Evolutionary conservation across 1,140 invertebrate species (phyloP).

Genomic region (Drosophila novamexicana): DNA sequence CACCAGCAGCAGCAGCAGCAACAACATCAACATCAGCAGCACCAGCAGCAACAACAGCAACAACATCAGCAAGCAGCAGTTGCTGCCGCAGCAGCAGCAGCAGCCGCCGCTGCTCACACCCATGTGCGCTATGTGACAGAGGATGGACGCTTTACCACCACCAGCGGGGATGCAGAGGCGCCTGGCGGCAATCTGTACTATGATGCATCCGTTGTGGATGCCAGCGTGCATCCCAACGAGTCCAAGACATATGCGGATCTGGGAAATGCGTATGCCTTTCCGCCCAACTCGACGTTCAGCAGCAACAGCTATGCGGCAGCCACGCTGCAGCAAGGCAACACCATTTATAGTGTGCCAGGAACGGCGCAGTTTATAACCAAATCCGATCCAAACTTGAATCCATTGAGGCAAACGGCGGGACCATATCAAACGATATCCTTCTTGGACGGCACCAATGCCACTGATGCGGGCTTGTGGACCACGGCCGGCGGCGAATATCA

Average conservation of each 20-base stretch:
- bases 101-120: constrained; percentile 46
- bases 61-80: constrained; percentile 28
- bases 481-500: constrained; percentile 54
- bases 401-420: constrained; percentile 54
- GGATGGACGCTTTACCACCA: constrained; percentile 58
- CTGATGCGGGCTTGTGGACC: constrained; percentile 60
- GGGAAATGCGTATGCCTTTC: constrained; percentile 69
- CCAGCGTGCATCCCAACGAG: constrained; percentile 63
- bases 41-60: constrained; percentile 29
- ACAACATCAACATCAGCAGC: constrained; percentile 40
- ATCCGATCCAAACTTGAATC: constrained; percentile 65
- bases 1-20: constrained; percentile 69
- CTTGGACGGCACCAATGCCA: constrained; percentile 41
- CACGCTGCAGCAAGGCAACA: constrained; percentile 60
- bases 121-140: constrained; percentile 61
- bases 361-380: constrained; percentile 65
- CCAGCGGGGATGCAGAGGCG: constrained; percentile 41
- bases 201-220: constrained; percentile 61
- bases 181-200: constrained; percentile 64
- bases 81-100: constrained; percentile 32
- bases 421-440: constrained; percentile 64
- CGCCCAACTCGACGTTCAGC: constrained; percentile 59
- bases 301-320: constrained; percentile 64
- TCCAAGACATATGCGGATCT: constrained; percentile 80
- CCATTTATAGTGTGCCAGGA: constrained; percentile 70